These are phyloP conservation scores for Scaptomyza montana DNA, from an alignment of 1,140 invertebrate genomes.

Conservation along the genomic window DNA sequence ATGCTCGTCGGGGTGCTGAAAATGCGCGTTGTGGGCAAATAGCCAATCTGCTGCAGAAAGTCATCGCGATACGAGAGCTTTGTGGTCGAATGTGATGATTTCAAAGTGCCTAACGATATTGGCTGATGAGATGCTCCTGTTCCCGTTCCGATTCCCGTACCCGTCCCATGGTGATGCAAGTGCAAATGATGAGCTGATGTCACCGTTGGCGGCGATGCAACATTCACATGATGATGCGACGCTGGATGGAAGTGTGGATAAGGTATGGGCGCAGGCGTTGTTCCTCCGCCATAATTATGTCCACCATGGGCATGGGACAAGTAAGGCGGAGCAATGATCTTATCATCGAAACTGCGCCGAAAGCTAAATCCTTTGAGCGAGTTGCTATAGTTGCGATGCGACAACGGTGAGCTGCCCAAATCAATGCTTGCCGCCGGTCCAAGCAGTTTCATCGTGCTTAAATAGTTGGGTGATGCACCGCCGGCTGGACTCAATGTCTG, in stretches of 20 bases:
- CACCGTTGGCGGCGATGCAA: constrained; percentile 38
- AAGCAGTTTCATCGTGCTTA: constrained; percentile 66
- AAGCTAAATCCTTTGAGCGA: constrained; percentile 77
- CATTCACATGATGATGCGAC: constrained; percentile 41
- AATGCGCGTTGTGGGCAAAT: constrained; percentile 82
- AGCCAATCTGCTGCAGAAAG: constrained; percentile 82
- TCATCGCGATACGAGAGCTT: constrained; percentile 81
- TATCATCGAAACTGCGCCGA: constrained; percentile 80
- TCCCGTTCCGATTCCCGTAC: constrained; percentile 13
- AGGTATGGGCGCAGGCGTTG: constrained; percentile 48
- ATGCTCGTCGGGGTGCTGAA: constrained; percentile 80
- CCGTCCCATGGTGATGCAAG: constrained; percentile 59
- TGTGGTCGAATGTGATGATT: constrained; percentile 78
- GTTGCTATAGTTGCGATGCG: constrained; percentile 78
- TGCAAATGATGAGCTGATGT: constrained; percentile 64
- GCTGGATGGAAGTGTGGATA: constrained; percentile 71
- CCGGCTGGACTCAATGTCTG: constrained; percentile 44
- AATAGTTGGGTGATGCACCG: constrained; percentile 48
- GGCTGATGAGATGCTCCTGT: constrained; percentile 50
- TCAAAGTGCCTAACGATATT: constrained; percentile 64
- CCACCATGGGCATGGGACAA: constrained; percentile 38
- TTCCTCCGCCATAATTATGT: constrained; percentile 25
- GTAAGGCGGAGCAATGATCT: constrained; percentile 70
- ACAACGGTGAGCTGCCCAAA: constrained; percentile 75
- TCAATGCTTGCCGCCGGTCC: constrained; percentile 79